Evolutionary conservation across 1,140 invertebrate species (phyloP).

Genomic region (Aphelenchoides avenae): DNA sequence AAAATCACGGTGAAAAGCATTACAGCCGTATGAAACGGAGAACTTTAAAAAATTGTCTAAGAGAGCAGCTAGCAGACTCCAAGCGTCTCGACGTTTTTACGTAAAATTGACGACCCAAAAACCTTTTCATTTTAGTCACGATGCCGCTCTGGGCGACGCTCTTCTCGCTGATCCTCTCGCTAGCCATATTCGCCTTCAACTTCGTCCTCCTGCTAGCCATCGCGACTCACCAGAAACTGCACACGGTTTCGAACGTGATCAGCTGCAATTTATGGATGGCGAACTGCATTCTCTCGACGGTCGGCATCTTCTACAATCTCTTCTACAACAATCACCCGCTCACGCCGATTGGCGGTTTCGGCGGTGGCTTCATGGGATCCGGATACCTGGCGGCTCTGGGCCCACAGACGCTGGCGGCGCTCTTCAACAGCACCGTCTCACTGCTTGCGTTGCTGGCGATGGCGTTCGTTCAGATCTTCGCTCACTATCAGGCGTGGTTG

Average conservation of each 20-base stretch:
- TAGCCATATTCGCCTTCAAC: constrained; percentile 9
- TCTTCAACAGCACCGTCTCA: constrained; percentile 17
- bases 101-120: no score
- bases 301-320: constrained; percentile 19
- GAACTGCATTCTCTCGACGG: constrained; percentile 7
- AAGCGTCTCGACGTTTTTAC: no score
- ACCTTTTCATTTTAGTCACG: no score
- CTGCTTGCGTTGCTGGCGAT: constrained; percentile 15
- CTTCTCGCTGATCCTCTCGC: constrained; percentile 10
- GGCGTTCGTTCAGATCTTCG: constrained; percentile 20
- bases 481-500: constrained; percentile 17
- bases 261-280: constrained; percentile 17
- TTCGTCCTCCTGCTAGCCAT: constrained; percentile 6
- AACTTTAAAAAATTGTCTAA: no score
- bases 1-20: no score
- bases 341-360: not conserved
- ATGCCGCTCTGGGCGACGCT: constrained; percentile 18
- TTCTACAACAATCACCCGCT: not conserved
- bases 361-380: not conserved
- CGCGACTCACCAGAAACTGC: constrained; percentile 5
- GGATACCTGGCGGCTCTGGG: constrained; percentile 3
- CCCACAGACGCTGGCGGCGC: constrained; percentile 12
- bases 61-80: no score
- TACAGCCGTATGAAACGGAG: no score
- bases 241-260: constrained; percentile 9